These are phyloP conservation scores for Allophyes oxyacanthae DNA, from an alignment of 2,888 invertebrate species.

Conservation along the genomic window DNA sequence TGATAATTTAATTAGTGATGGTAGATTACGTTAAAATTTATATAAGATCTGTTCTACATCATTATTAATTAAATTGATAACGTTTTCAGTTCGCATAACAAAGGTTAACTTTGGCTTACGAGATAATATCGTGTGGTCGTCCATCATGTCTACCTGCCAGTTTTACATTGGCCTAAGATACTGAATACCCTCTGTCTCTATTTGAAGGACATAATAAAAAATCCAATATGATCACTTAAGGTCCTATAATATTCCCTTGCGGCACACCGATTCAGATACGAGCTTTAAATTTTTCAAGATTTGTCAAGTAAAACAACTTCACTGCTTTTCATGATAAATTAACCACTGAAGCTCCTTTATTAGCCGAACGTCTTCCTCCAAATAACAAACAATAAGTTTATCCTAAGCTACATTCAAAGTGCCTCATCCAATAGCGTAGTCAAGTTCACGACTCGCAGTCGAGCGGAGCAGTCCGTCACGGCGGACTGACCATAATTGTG, in stretches of 20 bases:
- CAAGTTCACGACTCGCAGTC: slow-evolving; percentile 62
- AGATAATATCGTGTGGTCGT: slow-evolving; percentile 36
- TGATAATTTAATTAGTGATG: slow-evolving; percentile 51
- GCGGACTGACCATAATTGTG: slow-evolving; percentile 76
- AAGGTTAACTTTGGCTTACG: slow-evolving; percentile 28
- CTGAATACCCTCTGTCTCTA: too few species aligned
- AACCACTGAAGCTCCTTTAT: not conserved
- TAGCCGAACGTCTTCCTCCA: not conserved
- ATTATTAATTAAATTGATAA: slow-evolving; percentile 57
- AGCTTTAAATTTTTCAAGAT: not conserved
- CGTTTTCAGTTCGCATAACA: slow-evolving; percentile 24
- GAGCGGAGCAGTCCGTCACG: slow-evolving; percentile 77
- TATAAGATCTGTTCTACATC: slow-evolving; percentile 51
- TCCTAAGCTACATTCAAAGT: slow-evolving; percentile 32
- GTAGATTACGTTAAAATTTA: slow-evolving; percentile 43
- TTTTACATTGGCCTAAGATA: too few species aligned
- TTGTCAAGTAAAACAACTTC: too few species aligned
- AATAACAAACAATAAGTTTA: not conserved
- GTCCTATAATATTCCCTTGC: slow-evolving; percentile 9
- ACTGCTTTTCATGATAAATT: too few species aligned
- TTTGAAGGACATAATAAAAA: too few species aligned
- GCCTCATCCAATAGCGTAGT: slow-evolving; percentile 59
- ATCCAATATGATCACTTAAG: too few species aligned
- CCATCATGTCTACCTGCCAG: slow-evolving; percentile 4
- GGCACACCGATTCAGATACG: not conserved